Base-by-base conservation (phyloP, 2,113 vertebrate species). In the Neopipo cinnamomea region DNA sequence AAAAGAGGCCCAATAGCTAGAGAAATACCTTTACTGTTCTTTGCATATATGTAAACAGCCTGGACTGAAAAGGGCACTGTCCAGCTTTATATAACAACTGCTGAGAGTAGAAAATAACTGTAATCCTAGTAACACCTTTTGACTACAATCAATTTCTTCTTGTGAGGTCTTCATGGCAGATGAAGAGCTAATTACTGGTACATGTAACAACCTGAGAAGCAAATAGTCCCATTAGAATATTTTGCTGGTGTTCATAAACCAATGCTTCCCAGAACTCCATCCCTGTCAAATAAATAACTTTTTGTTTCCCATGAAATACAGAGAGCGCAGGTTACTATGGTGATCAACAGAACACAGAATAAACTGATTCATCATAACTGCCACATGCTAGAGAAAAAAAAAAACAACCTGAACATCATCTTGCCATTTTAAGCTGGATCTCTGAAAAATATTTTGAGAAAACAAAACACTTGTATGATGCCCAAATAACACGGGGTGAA, bases 321-420 rank as follows among this genome's bases (percentile, higher is more conserved):
- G 80, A 68, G 68, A 85, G 63, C 12, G 6, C 73, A 89, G 77
- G 97, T 97, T 97, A 84, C 96, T 96, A 96, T 97, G 96, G 94
- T 95, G 93, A 97, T 91, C 25, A 7, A 70, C 30, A 68, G 87
- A 85, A 91, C 52, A 76, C n/a, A 63, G 72, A 93, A 93, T 91
- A 92, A 92, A 92, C 56, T 80, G 92, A 96, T 96, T 95, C 89
- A 58, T 88, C 71, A 68, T 97, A 97, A 95, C 89, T 96, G 61
- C 92, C 49, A 83, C 91, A 88, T 56, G 63, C 89, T 77, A 70
- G 59, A 62, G 65, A 53, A 14, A 92, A 84, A 88, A 87, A 80
- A 56, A 24, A 50, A 24, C 22, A 28, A 82, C 31, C 39, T 50
- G 61, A 88, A 93, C 53, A 47, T 61, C 35, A 41, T 78, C 67